Evolutionary conservation across 1,140 invertebrate species (phyloP).

Genomic region (Plutomurus gul): DNA sequence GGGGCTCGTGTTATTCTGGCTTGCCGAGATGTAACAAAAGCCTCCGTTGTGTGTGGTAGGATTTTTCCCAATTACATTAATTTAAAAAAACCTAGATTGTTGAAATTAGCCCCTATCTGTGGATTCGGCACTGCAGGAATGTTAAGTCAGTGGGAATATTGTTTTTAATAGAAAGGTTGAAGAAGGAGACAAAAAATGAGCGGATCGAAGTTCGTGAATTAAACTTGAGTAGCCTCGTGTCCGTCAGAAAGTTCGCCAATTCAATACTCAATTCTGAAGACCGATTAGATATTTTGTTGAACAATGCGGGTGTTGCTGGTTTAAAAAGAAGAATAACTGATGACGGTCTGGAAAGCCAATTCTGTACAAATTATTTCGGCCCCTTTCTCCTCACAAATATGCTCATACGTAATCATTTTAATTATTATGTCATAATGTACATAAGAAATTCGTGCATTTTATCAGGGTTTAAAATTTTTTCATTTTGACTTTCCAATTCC

Average conservation of each 20-base stretch:
- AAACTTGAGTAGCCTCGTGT: conserved; percentile 57
- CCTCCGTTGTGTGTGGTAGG: conserved; percentile 52
- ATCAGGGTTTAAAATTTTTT: too few species aligned
- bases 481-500: too few species aligned
- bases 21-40: conserved; percentile 58
- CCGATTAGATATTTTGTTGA: conserved; percentile 62
- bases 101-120: too few species aligned
- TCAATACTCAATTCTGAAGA: conserved; percentile 55
- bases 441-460: too few species aligned
- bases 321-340: conserved; percentile 44
- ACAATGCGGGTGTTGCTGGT: conserved; percentile 61
- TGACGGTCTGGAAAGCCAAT: conserved; percentile 60
- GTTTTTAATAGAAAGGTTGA: conserved; percentile 55
- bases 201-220: conserved; percentile 55
- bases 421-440: too few species aligned
- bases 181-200: conserved; percentile 41
- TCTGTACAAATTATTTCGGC: conserved; percentile 82
- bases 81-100: not conserved
- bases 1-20: conserved; percentile 61
- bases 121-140: too few species aligned
- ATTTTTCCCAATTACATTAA: not conserved
- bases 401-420: conserved; percentile 65
- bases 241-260: conserved; percentile 56
- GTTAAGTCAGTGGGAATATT: too few species aligned
- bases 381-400: conserved; percentile 80